Evolutionary conservation across 2,797 vertebrate genomes (phyloP), one percentile per base, ranked within the genome.

Genomic region (Lepus oiostolus): DNA sequence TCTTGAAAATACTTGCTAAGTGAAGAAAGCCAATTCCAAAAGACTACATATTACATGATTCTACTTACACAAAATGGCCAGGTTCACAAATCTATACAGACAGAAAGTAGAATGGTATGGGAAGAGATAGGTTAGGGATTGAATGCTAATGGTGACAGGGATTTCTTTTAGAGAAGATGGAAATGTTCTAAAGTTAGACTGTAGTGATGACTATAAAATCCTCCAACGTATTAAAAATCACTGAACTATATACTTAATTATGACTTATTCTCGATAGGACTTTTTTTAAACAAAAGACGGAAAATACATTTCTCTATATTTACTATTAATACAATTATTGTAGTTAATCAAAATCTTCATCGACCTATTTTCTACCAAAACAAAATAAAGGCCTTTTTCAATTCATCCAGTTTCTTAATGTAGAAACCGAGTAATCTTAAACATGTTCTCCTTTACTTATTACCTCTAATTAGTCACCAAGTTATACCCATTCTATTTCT

Each of bases 381-480:
- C 11, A 88, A 87, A 88, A 94, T 63, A n/a, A 88, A 93, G 50
- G 35, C 8, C 32, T 87, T 70, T 89, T 75, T 63, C 16, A 92
- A 63, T 84, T 88, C 30, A 54, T 67, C 32, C 22, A 70, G 8
- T 5, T 91, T 38, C 67, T 83, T 79, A 83, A 70, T 24, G 38
- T 38, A 84, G 30, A 92, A 96, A 95, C 38, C 26, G 60, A 96
- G 12, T 35, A 60, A 92, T 52, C 71, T 65, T 65, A 16, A 95
- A 88, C 50, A 35, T 80, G 6, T 30, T 93, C 50, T 95, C 68
- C 38, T 85, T 38, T 7, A 82, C 10, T 21, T 4, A 93, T 52
- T 17, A 71, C 63, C 70, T 81, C 19, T 67, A 94, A 67, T 71
- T 81, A 93, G 91, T 81, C 62, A 88, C 7, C 30, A 88, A 76